Base-by-base conservation (phyloP, 2,113 vertebrate species). In the Empidonax traillii region DNA sequence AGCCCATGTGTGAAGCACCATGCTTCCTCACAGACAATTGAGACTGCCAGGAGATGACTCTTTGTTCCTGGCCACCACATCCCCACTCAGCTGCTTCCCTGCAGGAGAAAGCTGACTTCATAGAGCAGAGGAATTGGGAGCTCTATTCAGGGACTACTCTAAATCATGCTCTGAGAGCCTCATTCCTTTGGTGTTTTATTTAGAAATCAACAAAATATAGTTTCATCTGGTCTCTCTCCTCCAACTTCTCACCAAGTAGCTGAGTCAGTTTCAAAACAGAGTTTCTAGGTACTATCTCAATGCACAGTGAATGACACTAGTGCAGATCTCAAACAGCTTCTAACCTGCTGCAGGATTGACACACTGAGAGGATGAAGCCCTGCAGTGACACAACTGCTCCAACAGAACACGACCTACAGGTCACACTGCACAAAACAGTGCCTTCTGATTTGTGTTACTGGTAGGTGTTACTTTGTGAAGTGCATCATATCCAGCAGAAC, bases 331-430 rank as follows among this genome's bases (percentile, higher is more conserved):
- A 49, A 85, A n/a, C 30, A 73, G n/a, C 19, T 66, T 85, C 69
- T 39, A 92, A 43, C 18, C 21, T 33, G 3, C 43, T 69, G 21
- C 31, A 58, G n/a, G 44, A n/a, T 25, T 52, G 46, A 41, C 17
- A 67, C 13, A 12, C 27, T 21, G 31, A 74, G 83, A 62, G 17
- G 51, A 68, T 61, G 65, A 85, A 73, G 9, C 52, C 14, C 12
- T 4, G 9, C 10, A 43, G 25, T 30, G 35, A 19, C 53, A 68
- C 39, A 39, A 6, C 9, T 56, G n/a, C 22, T 61, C 30, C 46
- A 43, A 7, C 4, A 3, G 17, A 81, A 16, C 0, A 0, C 37
- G 55, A 71, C 18, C 43, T 44, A 12, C 33, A 51, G 47, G 27
- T 79, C 67, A 67, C 14, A n/a, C 11, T 25, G 62, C n/a, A 63